Percentiles rank a stretch among this genome's conserved stretches.
These are phyloP conservation scores for Heteronetta atricapilla DNA, from an alignment of 2,113 vertebrate species.

Conservation along the genomic window DNA sequence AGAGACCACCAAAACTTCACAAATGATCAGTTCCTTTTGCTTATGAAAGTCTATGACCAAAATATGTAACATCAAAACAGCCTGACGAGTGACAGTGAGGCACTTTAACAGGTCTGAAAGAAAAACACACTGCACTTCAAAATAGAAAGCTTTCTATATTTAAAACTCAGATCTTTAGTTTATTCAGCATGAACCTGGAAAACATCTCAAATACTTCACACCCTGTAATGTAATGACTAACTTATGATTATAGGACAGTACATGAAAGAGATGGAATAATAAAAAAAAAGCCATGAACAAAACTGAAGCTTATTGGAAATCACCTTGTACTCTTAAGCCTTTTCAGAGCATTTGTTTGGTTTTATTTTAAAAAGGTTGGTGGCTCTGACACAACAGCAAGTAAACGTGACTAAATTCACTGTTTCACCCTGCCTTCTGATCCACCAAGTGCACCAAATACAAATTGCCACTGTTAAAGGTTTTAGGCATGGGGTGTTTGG, in stretches of 20 bases:
- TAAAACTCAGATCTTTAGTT: neutral
- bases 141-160: neutral
- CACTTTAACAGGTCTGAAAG: neutral
- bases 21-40: neutral
- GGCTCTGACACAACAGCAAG: neutral
- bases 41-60: neutral
- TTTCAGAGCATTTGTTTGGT: neutral
- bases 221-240: neutral
- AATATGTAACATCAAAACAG: neutral
- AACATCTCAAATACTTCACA: neutral
- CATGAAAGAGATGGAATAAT: neutral
- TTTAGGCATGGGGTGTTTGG: neutral
- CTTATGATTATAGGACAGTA: neutral
- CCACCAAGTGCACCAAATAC: neutral
- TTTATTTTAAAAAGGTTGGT: neutral
- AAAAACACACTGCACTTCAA: neutral
- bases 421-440: neutral
- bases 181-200: neutral
- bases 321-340: neutral
- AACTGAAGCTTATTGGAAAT: slow-evolving; percentile 16
- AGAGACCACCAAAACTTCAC: neutral
- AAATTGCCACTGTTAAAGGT: neutral
- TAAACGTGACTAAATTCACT: neutral
- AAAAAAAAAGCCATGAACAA: neutral
- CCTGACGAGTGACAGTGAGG: neutral